Base-by-base conservation (phyloP, 2,113 vertebrate species). In the Camarhynchus parvulus region DNA sequence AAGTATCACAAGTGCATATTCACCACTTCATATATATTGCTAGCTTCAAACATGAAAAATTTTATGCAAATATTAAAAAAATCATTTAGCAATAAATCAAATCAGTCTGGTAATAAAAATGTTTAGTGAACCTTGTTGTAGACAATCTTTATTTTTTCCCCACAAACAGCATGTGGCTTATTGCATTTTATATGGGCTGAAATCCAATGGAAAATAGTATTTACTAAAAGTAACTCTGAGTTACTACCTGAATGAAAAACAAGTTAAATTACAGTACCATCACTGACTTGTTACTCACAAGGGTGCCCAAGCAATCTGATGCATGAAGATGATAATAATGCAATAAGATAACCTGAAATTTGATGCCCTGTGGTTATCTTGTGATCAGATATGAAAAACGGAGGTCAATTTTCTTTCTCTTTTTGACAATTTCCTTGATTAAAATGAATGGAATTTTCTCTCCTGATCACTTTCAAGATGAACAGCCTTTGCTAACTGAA, bases 391-490 rank as follows among this genome's bases (percentile, higher is more conserved):
- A 46, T 23, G 9, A 91, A 86, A 81, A 91, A 44, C 0, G 8
- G 25, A 89, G 28, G n/a, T 58, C 77, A 81, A 80, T 77, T 93
- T 83, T 87, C 63, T 74, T 87, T 87, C 13, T 80, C 5, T 92
- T 86, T 91, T 80, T 67, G 47, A 13, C 58, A 76, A 27, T 41
- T 92, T 89, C 8, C 35, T 96, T 90, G 85, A 70, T 90, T 95
- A 81, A 93, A 94, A 97, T 88, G 50, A 74, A 28, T 69, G 42
- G 7, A n/a, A n/a, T 86, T 96, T 95, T 89, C 25, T 83, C 24
- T 86, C 23, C 49, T 88, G 75, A 80, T 67, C 39, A 44, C 31
- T 86, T 87, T 74, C 37, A 77, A 83, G 63, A 77, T 63, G 28
- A 83, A 77, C 28, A 77, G 5, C 16, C 20, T 90, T 42, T 77